phyloP scores from a whole-genome alignment of 2,797 vertebrate genomes.

The Meda fulgida region DNA sequence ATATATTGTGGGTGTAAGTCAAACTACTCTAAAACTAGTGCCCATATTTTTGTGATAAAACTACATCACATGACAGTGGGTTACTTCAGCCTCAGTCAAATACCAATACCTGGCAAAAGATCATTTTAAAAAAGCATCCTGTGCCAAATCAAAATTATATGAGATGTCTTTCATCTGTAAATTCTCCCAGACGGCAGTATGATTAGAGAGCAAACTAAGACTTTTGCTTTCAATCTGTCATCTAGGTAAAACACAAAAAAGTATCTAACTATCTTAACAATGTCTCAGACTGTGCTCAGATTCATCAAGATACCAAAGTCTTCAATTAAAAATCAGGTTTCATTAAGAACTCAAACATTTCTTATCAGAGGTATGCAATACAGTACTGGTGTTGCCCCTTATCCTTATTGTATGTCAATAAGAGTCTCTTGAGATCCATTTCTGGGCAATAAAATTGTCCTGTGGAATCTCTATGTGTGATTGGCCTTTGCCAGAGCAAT shows the following conservation, averaged over 20 bases:
- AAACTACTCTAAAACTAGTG: not conserved
- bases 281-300: not conserved
- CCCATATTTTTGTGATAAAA: no score
- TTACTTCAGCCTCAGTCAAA: not conserved
- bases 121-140: not conserved
- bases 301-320: not conserved
- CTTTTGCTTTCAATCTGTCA: not conserved
- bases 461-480: not conserved
- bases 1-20: not conserved
- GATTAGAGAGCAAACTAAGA: constrained; percentile 16
- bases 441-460: not conserved
- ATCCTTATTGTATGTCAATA: not conserved
- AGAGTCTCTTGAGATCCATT: not conserved
- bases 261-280: not conserved
- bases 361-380: not conserved
- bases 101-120: not conserved
- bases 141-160: constrained; percentile 10
- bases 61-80: not conserved
- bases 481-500: no score
- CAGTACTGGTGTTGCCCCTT: not conserved
- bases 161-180: not conserved
- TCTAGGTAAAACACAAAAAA: not conserved
- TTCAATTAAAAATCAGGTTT: not conserved
- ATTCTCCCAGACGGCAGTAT: not conserved
- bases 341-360: not conserved